phyloP scores from a whole-genome alignment of 1,140 invertebrate genomes.

The Archivesica marissinica region DNA sequence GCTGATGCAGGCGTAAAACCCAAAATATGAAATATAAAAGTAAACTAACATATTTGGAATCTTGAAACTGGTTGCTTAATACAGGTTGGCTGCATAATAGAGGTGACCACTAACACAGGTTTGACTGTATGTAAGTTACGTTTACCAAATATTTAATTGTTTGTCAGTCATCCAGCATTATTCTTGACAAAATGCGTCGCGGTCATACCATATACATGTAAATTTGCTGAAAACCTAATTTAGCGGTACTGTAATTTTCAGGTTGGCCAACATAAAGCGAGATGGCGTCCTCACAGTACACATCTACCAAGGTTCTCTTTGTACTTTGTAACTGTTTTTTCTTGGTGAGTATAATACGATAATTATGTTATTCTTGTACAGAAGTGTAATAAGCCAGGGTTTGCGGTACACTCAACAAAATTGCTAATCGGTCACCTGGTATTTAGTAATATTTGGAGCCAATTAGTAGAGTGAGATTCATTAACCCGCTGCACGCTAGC shows the following conservation, averaged over 20 bases:
- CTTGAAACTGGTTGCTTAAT: too few species aligned
- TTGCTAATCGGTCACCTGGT: not conserved
- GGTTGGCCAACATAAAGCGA: not conserved
- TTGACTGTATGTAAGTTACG: not conserved
- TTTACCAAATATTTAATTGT: not conserved
- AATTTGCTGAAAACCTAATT: not conserved
- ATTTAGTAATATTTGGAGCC: not conserved
- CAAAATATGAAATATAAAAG: too few species aligned
- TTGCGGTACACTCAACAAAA: not conserved
- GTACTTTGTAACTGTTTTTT: constrained; percentile 35
- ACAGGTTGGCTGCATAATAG: not conserved
- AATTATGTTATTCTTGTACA: not conserved
- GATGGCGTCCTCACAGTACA: constrained; percentile 36
- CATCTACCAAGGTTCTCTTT: constrained; percentile 35
- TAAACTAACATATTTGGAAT: too few species aligned
- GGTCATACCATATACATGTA: not conserved
- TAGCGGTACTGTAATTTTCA: not conserved
- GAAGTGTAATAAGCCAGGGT: not conserved
- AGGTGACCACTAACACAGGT: not conserved
- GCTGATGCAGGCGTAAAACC: too few species aligned
- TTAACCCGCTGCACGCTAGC: not conserved
- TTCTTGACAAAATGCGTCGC: not conserved
- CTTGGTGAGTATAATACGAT: constrained; percentile 23
- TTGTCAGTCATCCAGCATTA: not conserved
- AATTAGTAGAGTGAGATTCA: not conserved